Base-by-base conservation (phyloP, 2,113 vertebrate species). In the Poecile atricapillus region DNA sequence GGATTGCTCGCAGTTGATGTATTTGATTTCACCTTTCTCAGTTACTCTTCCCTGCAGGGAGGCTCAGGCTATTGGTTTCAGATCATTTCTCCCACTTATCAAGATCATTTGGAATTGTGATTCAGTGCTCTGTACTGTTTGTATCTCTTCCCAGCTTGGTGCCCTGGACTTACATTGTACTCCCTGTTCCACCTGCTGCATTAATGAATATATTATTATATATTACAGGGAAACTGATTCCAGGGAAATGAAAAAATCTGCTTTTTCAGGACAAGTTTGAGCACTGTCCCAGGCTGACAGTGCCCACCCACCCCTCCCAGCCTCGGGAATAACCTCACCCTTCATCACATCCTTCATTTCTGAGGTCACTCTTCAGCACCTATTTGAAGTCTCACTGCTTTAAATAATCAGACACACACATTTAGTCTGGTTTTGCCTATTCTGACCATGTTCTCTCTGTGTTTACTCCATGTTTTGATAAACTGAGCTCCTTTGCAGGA, bases 131-230 rank as follows among this genome's bases (percentile, higher is more conserved):
- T 30, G 79, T 16, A 68, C 82, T 16, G n/a, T 28, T 69, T 83
- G 78, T 62, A 49, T 41, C 87, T 50, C 44, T 90, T 76, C 79
- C 65, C 90, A 93, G 88, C 79, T 69, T 85, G 79, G 53, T 80
- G 92, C 83, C 71, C 86, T 27, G 55, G 75, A 82, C 46, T 64
- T 30, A 9, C 1, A 44, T 13, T 65, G 52, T 27, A 49, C 53
- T 85, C 44, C 59, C 50, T 58, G 83, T 73, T 85, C 82, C 75
- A 93, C n/a, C 6, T 22, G n/a, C 75, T 85, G 88, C 94, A 83
- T 76, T 85, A 73, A 87, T 91, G 75, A 93, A 92, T 94, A 49
- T 44, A 83, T 94, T 93, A 69, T 58, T 91, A 92, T 94, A 49
- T 44, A 83, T 94, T 93, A 69, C 62, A 83, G 44, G 50, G 64